Conservation (phyloP, 2,113 vertebrate genomes). For the Coptodon bakossiorum region DNA sequence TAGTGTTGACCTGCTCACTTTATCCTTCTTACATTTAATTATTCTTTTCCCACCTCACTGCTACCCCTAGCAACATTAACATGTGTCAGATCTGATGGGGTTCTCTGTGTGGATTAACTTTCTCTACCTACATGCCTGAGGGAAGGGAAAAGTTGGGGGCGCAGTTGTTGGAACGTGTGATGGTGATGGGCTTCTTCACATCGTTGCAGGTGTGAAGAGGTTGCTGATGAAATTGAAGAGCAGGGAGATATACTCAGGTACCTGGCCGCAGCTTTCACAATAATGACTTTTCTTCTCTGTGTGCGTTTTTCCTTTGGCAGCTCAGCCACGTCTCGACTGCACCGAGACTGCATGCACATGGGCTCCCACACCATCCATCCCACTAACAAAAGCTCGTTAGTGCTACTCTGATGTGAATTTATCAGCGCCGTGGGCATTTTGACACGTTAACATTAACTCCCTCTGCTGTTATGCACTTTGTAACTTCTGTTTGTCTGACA, state of each 20-base stretch:
- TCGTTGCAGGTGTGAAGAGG: conserved; percentile 72
- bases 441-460: background rate
- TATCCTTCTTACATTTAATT: background rate
- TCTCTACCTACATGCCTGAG: background rate
- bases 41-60: background rate
- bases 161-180: conserved; percentile 15
- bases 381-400: conserved; percentile 24
- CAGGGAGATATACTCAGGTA: conserved; percentile 73
- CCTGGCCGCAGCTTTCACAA: conserved; percentile 25
- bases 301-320: background rate
- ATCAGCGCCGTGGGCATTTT: background rate
- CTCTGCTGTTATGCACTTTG: background rate
- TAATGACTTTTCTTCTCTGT: conserved; percentile 25
- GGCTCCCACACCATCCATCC: conserved; percentile 35
- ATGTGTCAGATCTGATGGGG: background rate
- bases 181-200: conserved; percentile 57
- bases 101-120: background rate
- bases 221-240: conserved; percentile 74
- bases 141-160: background rate
- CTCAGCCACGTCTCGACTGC: conserved; percentile 1
- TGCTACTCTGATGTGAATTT: background rate
- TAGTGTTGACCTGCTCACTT: background rate
- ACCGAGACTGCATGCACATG: conserved; percentile 34
- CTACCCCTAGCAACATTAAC: background rate
- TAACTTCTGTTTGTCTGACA: background rate